These are phyloP conservation scores for Papilio machaon DNA, from an alignment of 1,140 invertebrate genomes.

Conservation along the genomic window DNA sequence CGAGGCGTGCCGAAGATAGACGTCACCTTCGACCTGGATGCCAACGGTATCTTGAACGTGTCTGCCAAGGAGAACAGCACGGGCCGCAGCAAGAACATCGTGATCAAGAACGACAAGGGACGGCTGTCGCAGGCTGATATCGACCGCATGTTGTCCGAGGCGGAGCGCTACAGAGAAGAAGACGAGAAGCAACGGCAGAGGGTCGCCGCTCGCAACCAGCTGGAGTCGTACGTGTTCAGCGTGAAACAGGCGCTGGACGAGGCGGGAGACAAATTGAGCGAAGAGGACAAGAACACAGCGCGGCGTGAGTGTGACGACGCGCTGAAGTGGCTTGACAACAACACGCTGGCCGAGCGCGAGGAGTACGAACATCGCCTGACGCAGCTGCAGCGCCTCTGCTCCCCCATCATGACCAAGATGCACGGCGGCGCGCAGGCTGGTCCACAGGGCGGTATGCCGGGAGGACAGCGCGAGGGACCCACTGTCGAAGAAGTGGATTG, in stretches of 20 bases:
- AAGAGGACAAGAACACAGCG: slow-evolving; percentile 85
- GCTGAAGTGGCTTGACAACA: slow-evolving; percentile 84
- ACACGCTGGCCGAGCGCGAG: slow-evolving; percentile 89
- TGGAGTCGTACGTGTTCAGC: slow-evolving; percentile 89
- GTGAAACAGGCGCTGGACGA: slow-evolving; percentile 84
- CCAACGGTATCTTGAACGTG: slow-evolving; percentile 88
- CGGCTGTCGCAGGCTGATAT: slow-evolving; percentile 95
- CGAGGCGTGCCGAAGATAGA: slow-evolving; percentile 90
- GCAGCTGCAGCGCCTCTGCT: slow-evolving; percentile 87
- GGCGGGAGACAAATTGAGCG: slow-evolving; percentile 78
- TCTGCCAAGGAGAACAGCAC: slow-evolving; percentile 84
- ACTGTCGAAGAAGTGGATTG: slow-evolving; percentile 59
- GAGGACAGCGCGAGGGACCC: slow-evolving; percentile 47
- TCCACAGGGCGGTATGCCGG: slow-evolving; percentile 40
- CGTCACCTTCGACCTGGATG: slow-evolving; percentile 86
- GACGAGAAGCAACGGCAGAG: slow-evolving; percentile 89
- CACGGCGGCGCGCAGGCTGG: slow-evolving; percentile 78
- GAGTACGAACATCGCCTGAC: slow-evolving; percentile 91
- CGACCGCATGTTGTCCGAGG: slow-evolving; percentile 25
- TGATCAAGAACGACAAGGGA: slow-evolving; percentile 96
- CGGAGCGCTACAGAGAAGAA: slow-evolving; percentile 6
- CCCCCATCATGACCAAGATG: slow-evolving; percentile 89
- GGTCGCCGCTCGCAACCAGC: slow-evolving; percentile 87
- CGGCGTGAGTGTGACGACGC: slow-evolving; percentile 82
- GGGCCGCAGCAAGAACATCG: slow-evolving; percentile 90